Evolutionary conservation across 2,113 vertebrate genomes (phyloP).

Genomic region (Erpornis zantholeuca): DNA sequence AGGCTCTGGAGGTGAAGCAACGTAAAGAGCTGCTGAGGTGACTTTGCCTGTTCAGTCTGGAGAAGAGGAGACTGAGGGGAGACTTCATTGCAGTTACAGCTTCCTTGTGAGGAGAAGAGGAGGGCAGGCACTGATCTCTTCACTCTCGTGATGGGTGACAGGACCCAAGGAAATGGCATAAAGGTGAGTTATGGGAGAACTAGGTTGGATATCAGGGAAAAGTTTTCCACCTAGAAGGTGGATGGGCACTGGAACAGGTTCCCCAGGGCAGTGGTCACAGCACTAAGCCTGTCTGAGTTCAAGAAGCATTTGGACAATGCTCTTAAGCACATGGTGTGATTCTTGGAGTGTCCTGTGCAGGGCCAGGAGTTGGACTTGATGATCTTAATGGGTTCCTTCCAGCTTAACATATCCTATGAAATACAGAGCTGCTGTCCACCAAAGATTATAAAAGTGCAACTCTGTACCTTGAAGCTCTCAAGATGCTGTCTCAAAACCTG

Average conservation of each 20-base stretch:
- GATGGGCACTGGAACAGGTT: background rate
- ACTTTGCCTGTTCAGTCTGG: background rate
- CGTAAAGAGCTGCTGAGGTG: background rate
- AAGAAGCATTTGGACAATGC: background rate
- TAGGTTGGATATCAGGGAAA: background rate
- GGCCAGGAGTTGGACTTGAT: rapidly evolving
- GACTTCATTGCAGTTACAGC: rapidly evolving
- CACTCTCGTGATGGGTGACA: background rate
- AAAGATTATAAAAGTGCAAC: background rate
- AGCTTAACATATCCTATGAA: background rate
- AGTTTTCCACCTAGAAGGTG: background rate
- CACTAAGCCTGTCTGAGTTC: background rate
- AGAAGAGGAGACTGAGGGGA: background rate
- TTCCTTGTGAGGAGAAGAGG: background rate
- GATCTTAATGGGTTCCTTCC: background rate
- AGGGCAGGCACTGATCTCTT: background rate
- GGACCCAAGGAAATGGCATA: background rate
- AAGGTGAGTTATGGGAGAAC: background rate
- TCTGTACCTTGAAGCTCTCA: background rate
- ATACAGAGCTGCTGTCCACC: background rate
- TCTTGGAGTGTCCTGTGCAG: background rate
- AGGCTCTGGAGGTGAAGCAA: background rate
- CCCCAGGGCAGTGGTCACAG: too few species aligned
- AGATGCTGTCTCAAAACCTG: background rate
- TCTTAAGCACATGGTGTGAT: rapidly evolving